A percentile compares a stretch with the other conserved stretches of the same genome.
Evolutionary conservation across 1,140 invertebrate species (phyloP).

Genomic region (Nasonia longicornis): DNA sequence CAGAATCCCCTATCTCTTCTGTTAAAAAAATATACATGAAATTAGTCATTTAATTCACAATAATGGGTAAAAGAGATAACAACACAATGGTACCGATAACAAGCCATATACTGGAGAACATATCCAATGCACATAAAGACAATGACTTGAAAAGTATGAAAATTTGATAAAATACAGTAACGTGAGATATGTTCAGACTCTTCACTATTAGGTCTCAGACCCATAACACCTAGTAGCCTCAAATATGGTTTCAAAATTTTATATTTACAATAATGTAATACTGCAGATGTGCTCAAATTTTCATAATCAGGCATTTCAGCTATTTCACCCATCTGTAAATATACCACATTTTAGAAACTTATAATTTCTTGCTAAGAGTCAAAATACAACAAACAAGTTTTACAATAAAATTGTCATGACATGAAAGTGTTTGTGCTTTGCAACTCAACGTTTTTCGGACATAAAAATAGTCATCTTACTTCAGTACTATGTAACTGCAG

Average conservation of each 20-base stretch:
- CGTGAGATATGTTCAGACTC: slow-evolving; percentile 71
- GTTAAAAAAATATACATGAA: slow-evolving; percentile 36
- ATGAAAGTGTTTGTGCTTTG: no score
- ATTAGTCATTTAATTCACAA: not conserved
- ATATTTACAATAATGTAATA: slow-evolving; percentile 82
- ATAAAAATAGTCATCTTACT: slow-evolving; percentile 54
- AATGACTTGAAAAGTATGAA: slow-evolving; percentile 77
- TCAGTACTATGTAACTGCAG: slow-evolving; percentile 64
- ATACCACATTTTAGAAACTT: slow-evolving; percentile 19
- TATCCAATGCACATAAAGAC: slow-evolving; percentile 78
- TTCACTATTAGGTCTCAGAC: slow-evolving; percentile 77
- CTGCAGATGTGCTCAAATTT: slow-evolving; percentile 77
- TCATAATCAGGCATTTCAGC: slow-evolving; percentile 76
- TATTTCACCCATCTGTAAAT: slow-evolving; percentile 75
- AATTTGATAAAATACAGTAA: slow-evolving; percentile 73
- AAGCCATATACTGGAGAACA: slow-evolving; percentile 80
- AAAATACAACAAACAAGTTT: not conserved
- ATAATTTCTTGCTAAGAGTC: not conserved
- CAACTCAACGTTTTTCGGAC: not conserved
- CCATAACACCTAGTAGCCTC: slow-evolving; percentile 78
- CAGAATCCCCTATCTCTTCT: slow-evolving; percentile 82
- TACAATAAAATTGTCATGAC: not conserved
- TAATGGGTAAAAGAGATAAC: slow-evolving; percentile 7
- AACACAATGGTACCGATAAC: slow-evolving; percentile 68
- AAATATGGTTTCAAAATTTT: slow-evolving; percentile 84